These are phyloP conservation scores for Prosapia bicincta DNA, from an alignment of 2,888 invertebrate genomes.

Conservation along the genomic window DNA sequence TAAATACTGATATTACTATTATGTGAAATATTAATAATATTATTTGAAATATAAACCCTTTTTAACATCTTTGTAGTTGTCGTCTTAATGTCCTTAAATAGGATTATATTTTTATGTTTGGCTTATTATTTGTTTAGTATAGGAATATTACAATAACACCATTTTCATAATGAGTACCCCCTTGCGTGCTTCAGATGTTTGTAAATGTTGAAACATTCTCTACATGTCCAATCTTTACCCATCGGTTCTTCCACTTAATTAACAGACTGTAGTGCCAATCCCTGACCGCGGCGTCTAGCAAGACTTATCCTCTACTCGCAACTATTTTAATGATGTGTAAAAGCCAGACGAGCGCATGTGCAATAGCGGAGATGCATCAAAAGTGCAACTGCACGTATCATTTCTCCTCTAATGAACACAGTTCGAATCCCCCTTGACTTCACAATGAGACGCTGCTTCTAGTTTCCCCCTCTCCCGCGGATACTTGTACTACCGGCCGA, in stretches of 20 bases:
- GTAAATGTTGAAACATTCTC: no score
- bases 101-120: no score
- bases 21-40: no score
- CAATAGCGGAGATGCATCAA: slow-evolving; percentile 2
- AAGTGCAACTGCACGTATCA: slow-evolving; percentile 2
- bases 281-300: neutral
- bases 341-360: neutral
- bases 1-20: no score
- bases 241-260: neutral
- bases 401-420: neutral
- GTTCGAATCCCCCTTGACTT: neutral
- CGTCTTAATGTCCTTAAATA: no score
- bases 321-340: neutral
- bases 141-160: no score
- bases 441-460: neutral
- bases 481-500: neutral
- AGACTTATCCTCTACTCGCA: neutral
- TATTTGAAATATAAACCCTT: no score
- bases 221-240: no score
- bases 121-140: no score
- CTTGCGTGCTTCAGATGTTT: no score
- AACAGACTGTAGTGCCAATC: neutral
- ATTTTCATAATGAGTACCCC: no score
- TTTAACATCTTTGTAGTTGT: no score
- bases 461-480: neutral